Evolutionary conservation across 1,140 invertebrate species (phyloP), one percentile per base, ranked within the genome.

Genomic region (Linepithema humile): DNA sequence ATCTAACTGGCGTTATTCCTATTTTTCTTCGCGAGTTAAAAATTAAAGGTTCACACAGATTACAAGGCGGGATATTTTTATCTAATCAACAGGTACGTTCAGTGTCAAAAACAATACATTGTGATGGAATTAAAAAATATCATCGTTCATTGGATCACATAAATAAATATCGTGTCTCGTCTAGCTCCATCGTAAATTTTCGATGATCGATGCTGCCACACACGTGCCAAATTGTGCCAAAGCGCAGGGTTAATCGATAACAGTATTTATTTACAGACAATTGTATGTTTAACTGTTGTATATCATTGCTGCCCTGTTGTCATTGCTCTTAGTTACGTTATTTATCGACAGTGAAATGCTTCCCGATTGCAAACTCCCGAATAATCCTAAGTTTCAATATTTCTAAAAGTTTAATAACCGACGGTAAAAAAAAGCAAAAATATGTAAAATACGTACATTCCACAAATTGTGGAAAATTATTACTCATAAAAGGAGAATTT

Each of bases 191-290:
- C 45, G 5, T 55, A 32, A 80, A 80, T 80, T 80, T 80, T 80
- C 48, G 12, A 80, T 80, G 64, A 80, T 80, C 48, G 64, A 80
- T 80, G 75, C 23, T 55, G 26, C 23, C 48, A 9, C 64, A 29
- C 53, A 29, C 55, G 55, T 40, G 32, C 23, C 55, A 65, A 80
- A 69, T 35, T 75, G 38, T 29, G 64, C 32, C 62, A 65, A 57
- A 65, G 67, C 67, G 72, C 32, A 69, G 64, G 53, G 55, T 50
- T 82, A 59, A 88, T 70, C 67, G 70, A 77, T 38, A 67, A 45
- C 40, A 23, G 70, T 82, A 83, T 75, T 75, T 74, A 74, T 83
- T 80, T 80, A 55, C 75, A 80, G 75, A 80, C 64, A 70, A 80
- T 80, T 70, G 75, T 80, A 69, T 69, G 23, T 80, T 80, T 80